Evolutionary conservation across 1,140 invertebrate species (phyloP).

Genomic region (Drosophila bifasciata): DNA sequence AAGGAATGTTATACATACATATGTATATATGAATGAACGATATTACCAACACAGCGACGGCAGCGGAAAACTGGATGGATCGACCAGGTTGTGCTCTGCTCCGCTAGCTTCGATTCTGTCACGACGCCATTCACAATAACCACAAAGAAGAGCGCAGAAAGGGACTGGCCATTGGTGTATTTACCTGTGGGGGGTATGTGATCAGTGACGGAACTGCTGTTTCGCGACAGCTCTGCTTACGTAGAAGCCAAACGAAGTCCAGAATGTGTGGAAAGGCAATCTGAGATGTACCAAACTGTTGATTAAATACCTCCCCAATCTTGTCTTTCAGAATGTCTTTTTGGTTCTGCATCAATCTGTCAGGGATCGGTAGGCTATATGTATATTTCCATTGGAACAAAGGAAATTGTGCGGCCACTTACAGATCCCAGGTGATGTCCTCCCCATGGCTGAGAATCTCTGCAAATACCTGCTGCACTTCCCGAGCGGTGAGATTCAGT

Average conservation of each 20-base stretch:
- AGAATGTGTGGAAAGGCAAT: not conserved
- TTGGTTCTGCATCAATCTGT: not conserved
- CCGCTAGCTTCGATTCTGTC: not conserved
- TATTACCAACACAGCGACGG: constrained; percentile 24
- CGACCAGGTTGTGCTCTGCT: constrained; percentile 12
- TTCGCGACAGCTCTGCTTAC: not conserved
- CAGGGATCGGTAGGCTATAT: too few species aligned
- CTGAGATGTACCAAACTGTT: too few species aligned
- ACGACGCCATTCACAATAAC: constrained; percentile 10
- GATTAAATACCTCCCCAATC: not conserved
- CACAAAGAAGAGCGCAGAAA: constrained; percentile 25
- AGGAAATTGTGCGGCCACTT: not conserved
- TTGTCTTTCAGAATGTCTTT: constrained; percentile 3
- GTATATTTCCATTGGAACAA: too few species aligned
- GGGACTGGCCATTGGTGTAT: constrained; percentile 15
- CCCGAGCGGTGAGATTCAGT: constrained; percentile 13
- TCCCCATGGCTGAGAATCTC: constrained; percentile 19
- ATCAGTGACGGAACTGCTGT: too few species aligned
- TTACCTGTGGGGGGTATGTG: not conserved
- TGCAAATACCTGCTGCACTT: constrained; percentile 32
- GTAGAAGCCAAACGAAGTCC: not conserved
- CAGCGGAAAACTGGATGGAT: constrained; percentile 24
- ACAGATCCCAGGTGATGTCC: constrained; percentile 38
- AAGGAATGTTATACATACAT: too few species aligned
- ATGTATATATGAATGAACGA: too few species aligned